A percentile compares a stretch with the other conserved stretches of the same genome.
Conservation (phyloP, 2,113 vertebrate species). For the Oophaga pumilio region DNA sequence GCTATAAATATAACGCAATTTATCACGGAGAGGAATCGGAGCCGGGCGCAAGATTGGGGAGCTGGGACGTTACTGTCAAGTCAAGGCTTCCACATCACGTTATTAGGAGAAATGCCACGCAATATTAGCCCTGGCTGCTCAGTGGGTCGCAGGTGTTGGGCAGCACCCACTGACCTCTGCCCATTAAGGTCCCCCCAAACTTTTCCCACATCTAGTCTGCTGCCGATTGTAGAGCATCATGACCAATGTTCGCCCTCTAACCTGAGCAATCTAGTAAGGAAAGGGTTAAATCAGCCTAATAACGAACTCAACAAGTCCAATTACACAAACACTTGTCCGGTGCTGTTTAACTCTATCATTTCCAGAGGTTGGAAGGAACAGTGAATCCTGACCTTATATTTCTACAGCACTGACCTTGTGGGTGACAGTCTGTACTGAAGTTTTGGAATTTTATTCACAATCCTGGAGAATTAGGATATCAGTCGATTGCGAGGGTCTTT, state of each 20-base stretch:
- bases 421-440: background rate
- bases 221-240: background rate
- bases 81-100: background rate
- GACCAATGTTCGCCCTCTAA: too few species aligned
- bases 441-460: background rate
- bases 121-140: background rate
- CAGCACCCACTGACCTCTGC: too few species aligned
- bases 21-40: background rate
- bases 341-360: too few species aligned
- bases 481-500: background rate
- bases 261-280: too few species aligned
- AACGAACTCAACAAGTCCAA: too few species aligned
- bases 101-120: background rate
- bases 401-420: background rate
- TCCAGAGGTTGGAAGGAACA: too few species aligned
- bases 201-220: background rate
- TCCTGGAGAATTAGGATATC: background rate
- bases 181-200: too few species aligned
- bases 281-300: too few species aligned
- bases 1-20: constrained; percentile 9
- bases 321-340: too few species aligned
- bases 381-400: background rate
- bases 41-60: background rate
- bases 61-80: background rate
- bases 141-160: background rate